These are phyloP conservation scores for Pangasius sanitwongsei DNA, from an alignment of 2,797 vertebrate species.

Conservation along the genomic window DNA sequence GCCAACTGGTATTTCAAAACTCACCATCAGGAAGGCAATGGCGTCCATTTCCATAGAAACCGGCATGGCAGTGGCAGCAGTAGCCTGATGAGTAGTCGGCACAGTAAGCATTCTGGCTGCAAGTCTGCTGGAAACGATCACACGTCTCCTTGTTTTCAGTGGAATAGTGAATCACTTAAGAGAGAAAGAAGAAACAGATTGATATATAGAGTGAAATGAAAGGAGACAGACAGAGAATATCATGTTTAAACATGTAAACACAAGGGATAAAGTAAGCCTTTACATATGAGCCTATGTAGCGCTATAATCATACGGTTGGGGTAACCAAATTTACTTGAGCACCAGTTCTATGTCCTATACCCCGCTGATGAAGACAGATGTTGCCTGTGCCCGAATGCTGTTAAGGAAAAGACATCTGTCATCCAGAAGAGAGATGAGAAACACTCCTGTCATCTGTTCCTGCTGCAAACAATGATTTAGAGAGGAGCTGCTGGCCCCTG, in stretches of 20 bases:
- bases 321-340: background rate
- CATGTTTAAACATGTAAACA: background rate
- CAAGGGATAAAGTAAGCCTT: background rate
- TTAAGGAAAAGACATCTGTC: conserved; percentile 30
- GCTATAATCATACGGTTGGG: background rate
- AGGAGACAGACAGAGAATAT: background rate
- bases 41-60: conserved; percentile 88
- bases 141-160: conserved; percentile 75
- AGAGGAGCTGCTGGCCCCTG: background rate
- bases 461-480: conserved; percentile 24
- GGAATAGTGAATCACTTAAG: conserved; percentile 74
- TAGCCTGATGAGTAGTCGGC: conserved; percentile 84
- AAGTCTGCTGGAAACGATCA: conserved; percentile 77
- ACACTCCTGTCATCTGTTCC: conserved; percentile 23
- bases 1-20: background rate
- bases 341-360: background rate
- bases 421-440: conserved; percentile 22
- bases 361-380: conserved; percentile 26
- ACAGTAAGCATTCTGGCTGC: conserved; percentile 87
- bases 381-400: background rate
- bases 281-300: background rate
- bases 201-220: background rate
- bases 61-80: conserved; percentile 89
- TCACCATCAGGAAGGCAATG: conserved; percentile 90
- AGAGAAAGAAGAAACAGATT: background rate